Conservation (phyloP, 1,140 invertebrate genomes). For the Metaphire vulgaris region DNA sequence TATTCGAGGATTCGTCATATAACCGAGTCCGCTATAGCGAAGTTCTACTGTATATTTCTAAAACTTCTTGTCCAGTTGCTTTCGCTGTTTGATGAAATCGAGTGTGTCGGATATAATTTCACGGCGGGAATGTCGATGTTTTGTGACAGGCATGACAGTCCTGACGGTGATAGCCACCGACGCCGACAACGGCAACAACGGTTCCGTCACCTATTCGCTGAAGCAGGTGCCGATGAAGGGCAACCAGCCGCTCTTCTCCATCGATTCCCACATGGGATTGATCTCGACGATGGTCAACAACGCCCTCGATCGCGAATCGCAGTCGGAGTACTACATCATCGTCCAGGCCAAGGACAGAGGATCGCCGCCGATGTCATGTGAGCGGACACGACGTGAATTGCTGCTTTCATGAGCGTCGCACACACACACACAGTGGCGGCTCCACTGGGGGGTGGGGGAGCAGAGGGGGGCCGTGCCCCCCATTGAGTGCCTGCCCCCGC, state of each 20-base stretch:
- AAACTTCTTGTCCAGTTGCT: too few species aligned
- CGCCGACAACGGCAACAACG: constrained; percentile 82
- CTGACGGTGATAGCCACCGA: constrained; percentile 67
- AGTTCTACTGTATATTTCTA: background rate
- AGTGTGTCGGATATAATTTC: background rate
- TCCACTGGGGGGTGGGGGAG: background rate
- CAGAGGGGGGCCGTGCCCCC: too few species aligned
- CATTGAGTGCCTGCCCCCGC: background rate
- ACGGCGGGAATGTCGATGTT: background rate
- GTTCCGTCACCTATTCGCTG: constrained; percentile 58
- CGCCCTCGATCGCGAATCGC: constrained; percentile 79
- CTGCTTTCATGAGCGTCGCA: background rate
- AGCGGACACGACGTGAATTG: background rate
- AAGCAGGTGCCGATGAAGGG: constrained; percentile 23
- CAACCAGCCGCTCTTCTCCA: constrained; percentile 28
- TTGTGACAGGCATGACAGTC: constrained; percentile 22
- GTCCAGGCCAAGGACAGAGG: constrained; percentile 93
- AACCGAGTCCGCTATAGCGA: background rate
- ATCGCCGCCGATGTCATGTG: constrained; percentile 73
- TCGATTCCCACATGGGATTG: constrained; percentile 27
- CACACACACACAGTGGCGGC: background rate
- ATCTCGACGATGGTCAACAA: constrained; percentile 22
- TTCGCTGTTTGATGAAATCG: background rate
- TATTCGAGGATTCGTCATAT: too few species aligned
- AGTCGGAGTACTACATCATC: constrained; percentile 81